Evolutionary conservation across 2,113 vertebrate genomes (phyloP).

Genomic region (Erythrolamprus reginae): DNA sequence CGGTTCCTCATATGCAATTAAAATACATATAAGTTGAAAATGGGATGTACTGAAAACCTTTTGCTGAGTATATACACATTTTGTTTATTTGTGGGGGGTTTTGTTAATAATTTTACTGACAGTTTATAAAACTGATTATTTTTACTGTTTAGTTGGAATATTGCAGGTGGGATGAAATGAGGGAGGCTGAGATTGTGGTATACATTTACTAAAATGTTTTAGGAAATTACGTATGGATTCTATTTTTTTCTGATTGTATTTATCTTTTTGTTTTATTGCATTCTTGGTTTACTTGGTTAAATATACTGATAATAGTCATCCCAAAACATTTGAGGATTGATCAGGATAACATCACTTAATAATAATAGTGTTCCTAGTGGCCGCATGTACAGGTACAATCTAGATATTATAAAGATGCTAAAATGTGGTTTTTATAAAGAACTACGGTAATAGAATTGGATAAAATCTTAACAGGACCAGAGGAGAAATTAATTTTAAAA

Average conservation of each 20-base stretch:
- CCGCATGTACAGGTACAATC: no score
- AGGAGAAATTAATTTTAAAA: no score
- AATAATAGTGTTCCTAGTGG: background rate
- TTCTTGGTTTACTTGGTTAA: background rate
- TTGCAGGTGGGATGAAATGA: background rate
- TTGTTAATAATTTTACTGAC: background rate
- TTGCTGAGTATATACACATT: background rate
- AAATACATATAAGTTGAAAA: background rate
- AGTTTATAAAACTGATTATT: background rate
- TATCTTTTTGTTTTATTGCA: conserved; percentile 1
- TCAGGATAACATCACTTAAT: background rate
- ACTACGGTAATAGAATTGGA: no score
- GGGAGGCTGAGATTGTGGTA: background rate
- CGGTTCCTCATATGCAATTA: background rate
- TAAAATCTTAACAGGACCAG: no score
- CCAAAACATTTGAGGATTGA: conserved; percentile 35
- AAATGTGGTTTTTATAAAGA: no score
- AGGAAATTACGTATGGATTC: background rate
- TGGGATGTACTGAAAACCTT: background rate
- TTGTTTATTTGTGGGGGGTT: background rate
- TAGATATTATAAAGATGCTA: no score
- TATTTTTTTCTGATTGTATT: background rate
- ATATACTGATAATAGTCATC: background rate
- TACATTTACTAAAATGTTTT: background rate
- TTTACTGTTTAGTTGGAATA: background rate